These are phyloP conservation scores for Crotalus tigris DNA, from an alignment of 2,113 vertebrate genomes.

Conservation along the genomic window DNA sequence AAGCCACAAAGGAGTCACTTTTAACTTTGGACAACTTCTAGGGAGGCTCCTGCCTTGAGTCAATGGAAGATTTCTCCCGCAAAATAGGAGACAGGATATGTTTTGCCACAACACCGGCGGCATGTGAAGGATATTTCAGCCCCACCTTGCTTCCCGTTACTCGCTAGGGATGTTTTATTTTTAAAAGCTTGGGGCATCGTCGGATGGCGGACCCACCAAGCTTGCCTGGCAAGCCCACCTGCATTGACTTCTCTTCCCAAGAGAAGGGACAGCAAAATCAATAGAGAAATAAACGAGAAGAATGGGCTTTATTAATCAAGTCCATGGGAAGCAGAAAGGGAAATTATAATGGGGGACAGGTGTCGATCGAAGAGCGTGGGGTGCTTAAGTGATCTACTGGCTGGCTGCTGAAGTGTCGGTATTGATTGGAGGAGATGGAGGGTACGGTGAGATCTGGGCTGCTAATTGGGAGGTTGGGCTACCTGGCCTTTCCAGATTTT, in stretches of 20 bases:
- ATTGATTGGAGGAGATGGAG: not conserved
- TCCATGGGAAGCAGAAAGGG: constrained; percentile 26
- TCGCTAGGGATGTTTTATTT: not conserved
- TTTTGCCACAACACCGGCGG: constrained; percentile 47
- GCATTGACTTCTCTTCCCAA: constrained; percentile 44
- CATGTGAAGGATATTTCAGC: constrained; percentile 43
- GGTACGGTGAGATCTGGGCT: constrained; percentile 13
- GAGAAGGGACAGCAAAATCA: constrained; percentile 40
- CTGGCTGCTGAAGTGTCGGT: constrained; percentile 30
- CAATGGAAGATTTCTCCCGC: constrained; percentile 27
- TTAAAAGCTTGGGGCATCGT: not conserved
- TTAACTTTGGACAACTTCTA: constrained; percentile 33
- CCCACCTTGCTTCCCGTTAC: constrained; percentile 40
- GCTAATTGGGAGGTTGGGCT: constrained; percentile 22
- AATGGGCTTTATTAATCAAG: constrained; percentile 58
- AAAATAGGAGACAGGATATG: constrained; percentile 1
- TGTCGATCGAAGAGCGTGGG: constrained; percentile 42
- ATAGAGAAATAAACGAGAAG: constrained; percentile 55
- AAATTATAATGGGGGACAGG: constrained; percentile 41
- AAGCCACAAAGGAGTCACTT: constrained; percentile 26
- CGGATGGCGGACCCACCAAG: constrained; percentile 16
- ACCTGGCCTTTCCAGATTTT: not conserved
- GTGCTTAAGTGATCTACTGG: constrained; percentile 27
- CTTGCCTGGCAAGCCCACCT: constrained; percentile 32
- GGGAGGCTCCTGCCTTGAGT: constrained; percentile 46